phyloP scores from a whole-genome alignment of 2,888 invertebrate genomes.

The Lepetodrilus schrolli region DNA sequence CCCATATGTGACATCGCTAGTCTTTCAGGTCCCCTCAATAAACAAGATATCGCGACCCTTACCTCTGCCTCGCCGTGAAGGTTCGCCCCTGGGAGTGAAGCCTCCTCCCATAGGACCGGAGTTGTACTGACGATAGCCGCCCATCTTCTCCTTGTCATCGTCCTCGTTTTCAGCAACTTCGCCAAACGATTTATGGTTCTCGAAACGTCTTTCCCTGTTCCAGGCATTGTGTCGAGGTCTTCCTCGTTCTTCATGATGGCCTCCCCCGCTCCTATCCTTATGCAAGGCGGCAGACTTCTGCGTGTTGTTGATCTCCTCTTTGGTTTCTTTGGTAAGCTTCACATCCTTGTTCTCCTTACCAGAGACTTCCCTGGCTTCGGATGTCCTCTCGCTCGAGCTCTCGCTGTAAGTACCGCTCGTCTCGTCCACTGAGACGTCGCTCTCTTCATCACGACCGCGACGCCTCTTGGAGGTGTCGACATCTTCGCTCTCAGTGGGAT shows the following conservation, averaged over 20 bases:
- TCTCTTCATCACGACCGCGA: constrained; percentile 60
- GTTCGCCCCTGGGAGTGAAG: constrained; percentile 89
- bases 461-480: constrained; percentile 46
- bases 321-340: constrained; percentile 35
- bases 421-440: constrained; percentile 69
- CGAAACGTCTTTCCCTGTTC: constrained; percentile 26
- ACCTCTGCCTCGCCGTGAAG: constrained; percentile 86
- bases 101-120: constrained; percentile 35
- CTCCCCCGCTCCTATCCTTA: constrained; percentile 33
- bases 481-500: constrained; percentile 47
- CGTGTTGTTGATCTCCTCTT: constrained; percentile 22
- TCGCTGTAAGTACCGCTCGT: constrained; percentile 69
- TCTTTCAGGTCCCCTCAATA: too few species aligned
- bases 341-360: constrained; percentile 39
- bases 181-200: constrained; percentile 9
- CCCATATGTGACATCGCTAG: too few species aligned
- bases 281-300: constrained; percentile 30
- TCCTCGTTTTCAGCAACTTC: background rate
- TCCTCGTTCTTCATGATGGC: constrained; percentile 30
- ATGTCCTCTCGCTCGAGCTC: constrained; percentile 53
- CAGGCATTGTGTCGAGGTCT: constrained; percentile 7
- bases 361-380: constrained; percentile 45
- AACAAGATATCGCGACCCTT: too few species aligned
- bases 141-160: constrained; percentile 29
- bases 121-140: constrained; percentile 19